Conservation (phyloP, 2,113 vertebrate species). For the Bufo bufo region DNA sequence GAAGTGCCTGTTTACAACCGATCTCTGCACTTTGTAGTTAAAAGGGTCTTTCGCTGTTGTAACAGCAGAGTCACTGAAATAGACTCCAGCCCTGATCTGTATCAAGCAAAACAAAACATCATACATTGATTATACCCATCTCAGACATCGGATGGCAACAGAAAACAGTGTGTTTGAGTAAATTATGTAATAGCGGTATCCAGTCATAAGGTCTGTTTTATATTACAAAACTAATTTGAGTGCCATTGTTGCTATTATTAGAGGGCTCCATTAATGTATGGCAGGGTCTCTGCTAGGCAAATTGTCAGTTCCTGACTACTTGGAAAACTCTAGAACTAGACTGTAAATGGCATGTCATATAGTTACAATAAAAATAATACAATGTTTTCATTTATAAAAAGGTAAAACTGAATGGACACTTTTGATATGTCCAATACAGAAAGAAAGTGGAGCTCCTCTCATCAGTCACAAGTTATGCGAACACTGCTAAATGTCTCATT, state of each 20-base stretch:
- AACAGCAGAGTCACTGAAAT: not conserved
- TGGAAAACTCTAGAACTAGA: not conserved
- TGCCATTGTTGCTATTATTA: constrained; percentile 30
- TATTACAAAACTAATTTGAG: constrained; percentile 32
- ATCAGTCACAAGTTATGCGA: not conserved
- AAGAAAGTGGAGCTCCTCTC: not conserved
- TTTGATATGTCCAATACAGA: not conserved
- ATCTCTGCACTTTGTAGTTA: too few relatives aligned
- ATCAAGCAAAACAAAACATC: not conserved
- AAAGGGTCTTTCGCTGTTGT: not conserved
- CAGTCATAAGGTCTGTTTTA: constrained; percentile 16
- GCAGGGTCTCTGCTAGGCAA: not conserved
- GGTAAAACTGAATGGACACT: not conserved
- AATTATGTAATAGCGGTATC: constrained; percentile 19
- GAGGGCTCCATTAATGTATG: constrained; percentile 14
- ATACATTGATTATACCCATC: not conserved
- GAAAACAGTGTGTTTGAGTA: not conserved
- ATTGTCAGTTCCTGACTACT: constrained; percentile 13
- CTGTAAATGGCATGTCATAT: not conserved
- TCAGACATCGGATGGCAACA: not conserved
- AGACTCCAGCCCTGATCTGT: not conserved
- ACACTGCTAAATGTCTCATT: not conserved
- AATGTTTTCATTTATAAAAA: not conserved
- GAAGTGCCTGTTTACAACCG: too few relatives aligned
- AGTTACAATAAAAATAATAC: not conserved